Conservation (phyloP, 2,113 vertebrate species). For the Anhinga rufa region DNA sequence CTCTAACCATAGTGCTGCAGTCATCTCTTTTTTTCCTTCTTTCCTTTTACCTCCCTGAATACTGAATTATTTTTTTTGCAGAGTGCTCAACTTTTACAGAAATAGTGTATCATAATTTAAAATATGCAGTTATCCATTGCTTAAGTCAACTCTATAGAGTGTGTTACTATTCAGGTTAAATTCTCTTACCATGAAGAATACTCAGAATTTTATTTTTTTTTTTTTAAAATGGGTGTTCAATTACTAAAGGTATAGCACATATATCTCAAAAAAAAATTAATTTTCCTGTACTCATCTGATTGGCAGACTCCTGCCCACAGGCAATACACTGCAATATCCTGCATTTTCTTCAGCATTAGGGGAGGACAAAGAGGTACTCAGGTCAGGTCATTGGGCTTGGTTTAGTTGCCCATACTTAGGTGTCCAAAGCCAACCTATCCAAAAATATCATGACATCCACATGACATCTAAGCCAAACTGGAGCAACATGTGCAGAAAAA, state of each 20-base stretch:
- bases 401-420: background rate
- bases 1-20: background rate
- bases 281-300: background rate
- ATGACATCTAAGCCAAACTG: background rate
- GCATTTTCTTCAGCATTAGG: background rate
- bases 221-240: background rate
- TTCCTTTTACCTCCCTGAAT: background rate
- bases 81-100: background rate
- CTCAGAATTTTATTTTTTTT: too few species aligned
- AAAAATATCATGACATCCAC: background rate
- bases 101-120: background rate
- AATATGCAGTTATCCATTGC: background rate
- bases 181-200: background rate
- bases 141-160: background rate
- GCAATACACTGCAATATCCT: background rate
- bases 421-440: background rate
- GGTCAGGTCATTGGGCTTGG: background rate
- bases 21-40: background rate
- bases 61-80: background rate
- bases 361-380: background rate
- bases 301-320: background rate
- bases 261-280: background rate
- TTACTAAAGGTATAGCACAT: background rate
- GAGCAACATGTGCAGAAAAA: background rate
- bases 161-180: background rate